Conservation (phyloP, 2,797 vertebrate genomes). For the Pangasius mekongensis region DNA sequence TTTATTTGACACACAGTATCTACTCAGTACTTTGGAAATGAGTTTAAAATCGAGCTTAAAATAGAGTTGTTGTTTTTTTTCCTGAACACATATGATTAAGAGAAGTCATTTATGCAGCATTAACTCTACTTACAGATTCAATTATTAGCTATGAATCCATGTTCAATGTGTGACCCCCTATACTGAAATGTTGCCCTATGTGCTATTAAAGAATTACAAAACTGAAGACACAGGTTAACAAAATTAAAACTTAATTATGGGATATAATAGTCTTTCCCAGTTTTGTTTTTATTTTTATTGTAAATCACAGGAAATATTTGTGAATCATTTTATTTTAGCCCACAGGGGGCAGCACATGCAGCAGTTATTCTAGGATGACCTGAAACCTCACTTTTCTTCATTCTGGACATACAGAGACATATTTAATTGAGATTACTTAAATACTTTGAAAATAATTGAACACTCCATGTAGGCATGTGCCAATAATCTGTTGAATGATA, state of each 20-base stretch:
- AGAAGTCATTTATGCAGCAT: neutral
- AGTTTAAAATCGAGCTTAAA: neutral
- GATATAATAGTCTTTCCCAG: neutral
- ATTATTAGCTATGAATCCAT: neutral
- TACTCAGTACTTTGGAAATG: neutral
- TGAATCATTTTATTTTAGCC: neutral
- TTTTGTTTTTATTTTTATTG: neutral
- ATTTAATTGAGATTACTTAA: neutral
- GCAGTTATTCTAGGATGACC: neutral
- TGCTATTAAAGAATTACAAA: neutral
- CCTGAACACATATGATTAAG: neutral
- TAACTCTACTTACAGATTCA: neutral
- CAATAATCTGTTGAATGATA: neutral
- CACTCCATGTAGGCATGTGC: neutral
- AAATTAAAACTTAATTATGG: neutral
- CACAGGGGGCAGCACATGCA: neutral
- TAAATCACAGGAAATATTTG: neutral
- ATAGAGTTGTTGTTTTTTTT: neutral
- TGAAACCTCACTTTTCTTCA: neutral
- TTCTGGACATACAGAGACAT: neutral
- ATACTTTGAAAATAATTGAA: neutral
- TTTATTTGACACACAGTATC: neutral
- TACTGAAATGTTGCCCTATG: neutral
- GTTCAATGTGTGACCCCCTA: neutral
- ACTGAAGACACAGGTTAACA: neutral